Evolutionary conservation across 1,140 invertebrate genomes (phyloP).

Genomic region (Nebria ingens): DNA sequence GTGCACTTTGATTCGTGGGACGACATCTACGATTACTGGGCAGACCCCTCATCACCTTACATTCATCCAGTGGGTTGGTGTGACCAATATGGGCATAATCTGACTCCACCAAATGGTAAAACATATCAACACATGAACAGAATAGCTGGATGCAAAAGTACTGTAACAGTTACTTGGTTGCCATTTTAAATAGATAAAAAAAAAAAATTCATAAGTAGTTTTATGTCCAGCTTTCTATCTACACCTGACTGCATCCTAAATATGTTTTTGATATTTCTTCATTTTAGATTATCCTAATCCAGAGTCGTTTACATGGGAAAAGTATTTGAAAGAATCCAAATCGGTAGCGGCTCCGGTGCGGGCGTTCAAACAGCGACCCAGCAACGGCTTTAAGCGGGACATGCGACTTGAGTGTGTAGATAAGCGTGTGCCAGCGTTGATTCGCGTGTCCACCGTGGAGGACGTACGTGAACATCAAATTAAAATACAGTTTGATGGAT

Average conservation of each 20-base stretch:
- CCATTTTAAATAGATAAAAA: neutral
- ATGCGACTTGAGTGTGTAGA: constrained; percentile 91
- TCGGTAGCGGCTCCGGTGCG: constrained; percentile 65
- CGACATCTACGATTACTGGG: constrained; percentile 90
- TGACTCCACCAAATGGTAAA: constrained; percentile 81
- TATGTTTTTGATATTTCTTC: constrained; percentile 1
- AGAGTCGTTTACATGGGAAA: constrained; percentile 72
- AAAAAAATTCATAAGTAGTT: neutral
- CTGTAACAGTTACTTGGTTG: neutral
- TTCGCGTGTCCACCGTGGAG: constrained; percentile 76
- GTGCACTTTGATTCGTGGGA: constrained; percentile 95
- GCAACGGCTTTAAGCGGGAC: constrained; percentile 70
- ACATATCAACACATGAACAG: neutral
- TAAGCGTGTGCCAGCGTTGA: constrained; percentile 66
- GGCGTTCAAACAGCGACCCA: constrained; percentile 69
- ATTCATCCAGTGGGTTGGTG: constrained; percentile 94
- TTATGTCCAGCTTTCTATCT: neutral
- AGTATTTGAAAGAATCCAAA: constrained; percentile 69
- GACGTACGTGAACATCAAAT: constrained; percentile 68
- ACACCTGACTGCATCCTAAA: neutral
- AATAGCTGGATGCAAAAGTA: too few relatives aligned
- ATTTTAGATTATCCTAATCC: constrained; percentile 57
- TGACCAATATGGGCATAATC: constrained; percentile 60
- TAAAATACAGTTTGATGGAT: constrained; percentile 84
- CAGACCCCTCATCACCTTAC: constrained; percentile 77